Evolutionary conservation across 2,888 invertebrate genomes (phyloP).

Genomic region (Chaetogeoica ovagalla): DNA sequence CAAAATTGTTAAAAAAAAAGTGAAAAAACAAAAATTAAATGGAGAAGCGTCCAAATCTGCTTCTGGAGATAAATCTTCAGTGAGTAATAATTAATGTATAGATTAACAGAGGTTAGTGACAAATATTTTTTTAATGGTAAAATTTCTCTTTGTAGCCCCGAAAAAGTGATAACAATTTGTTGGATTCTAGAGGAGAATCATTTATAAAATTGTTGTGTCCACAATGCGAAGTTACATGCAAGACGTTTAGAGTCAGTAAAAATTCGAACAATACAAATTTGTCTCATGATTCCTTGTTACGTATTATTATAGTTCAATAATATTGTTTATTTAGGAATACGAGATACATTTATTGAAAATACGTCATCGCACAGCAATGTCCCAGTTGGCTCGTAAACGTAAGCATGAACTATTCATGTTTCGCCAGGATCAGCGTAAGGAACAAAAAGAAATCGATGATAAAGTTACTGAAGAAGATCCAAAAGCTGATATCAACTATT

Average conservation of each 20-base stretch:
- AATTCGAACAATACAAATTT: not conserved
- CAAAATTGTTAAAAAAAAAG: slow-evolving; percentile 41
- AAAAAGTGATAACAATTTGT: slow-evolving; percentile 40
- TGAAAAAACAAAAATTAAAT: slow-evolving; percentile 45
- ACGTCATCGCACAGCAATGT: slow-evolving; percentile 53
- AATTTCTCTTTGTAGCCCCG: slow-evolving; percentile 17
- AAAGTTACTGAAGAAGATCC: slow-evolving; percentile 64
- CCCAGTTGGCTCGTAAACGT: slow-evolving; percentile 30
- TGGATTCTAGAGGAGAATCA: slow-evolving; percentile 57
- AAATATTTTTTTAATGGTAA: not conserved
- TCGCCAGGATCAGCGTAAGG: slow-evolving; percentile 77
- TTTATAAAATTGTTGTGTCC: slow-evolving; percentile 71
- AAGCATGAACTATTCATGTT: slow-evolving; percentile 60
- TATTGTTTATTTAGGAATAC: slow-evolving; percentile 42
- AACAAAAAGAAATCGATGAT: slow-evolving; percentile 76
- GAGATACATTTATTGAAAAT: slow-evolving; percentile 50
- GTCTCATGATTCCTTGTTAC: not conserved
- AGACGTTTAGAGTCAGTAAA: slow-evolving; percentile 70
- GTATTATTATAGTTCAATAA: not conserved
- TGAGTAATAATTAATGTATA: not conserved
- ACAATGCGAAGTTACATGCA: slow-evolving; percentile 74
- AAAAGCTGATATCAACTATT: slow-evolving; percentile 71
- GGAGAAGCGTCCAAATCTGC: slow-evolving; percentile 32
- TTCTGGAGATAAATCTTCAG: slow-evolving; percentile 42
- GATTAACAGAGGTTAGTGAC: not conserved